Conservation (phyloP, 2,113 vertebrate species). For the Barnardius zonarius region DNA sequence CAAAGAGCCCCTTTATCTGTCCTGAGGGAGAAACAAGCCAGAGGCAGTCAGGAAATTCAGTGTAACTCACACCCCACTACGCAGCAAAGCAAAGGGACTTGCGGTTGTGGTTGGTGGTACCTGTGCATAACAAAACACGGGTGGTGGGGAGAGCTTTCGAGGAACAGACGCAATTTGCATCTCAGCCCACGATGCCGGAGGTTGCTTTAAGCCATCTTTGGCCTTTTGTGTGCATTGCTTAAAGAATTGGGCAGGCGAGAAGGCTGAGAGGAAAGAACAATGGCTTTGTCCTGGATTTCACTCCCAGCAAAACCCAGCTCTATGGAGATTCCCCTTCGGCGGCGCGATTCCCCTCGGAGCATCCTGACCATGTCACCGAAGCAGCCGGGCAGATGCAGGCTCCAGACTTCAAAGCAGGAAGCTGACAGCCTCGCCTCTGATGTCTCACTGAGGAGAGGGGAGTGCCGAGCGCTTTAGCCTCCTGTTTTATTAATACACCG, state of each 20-base stretch:
- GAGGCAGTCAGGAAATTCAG: not conserved
- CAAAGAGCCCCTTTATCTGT: not conserved
- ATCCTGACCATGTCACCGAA: not conserved
- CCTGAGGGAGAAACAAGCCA: not conserved
- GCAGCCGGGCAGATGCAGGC: not conserved
- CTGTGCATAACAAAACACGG: not conserved
- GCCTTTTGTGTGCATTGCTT: rapidly evolving
- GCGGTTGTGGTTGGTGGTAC: not conserved
- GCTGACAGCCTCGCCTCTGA: conserved; percentile 22
- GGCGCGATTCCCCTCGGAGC: not conserved
- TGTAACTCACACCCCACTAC: rapidly evolving
- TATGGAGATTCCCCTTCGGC: not conserved
- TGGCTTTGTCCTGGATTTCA: not conserved
- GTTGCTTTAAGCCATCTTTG: not conserved
- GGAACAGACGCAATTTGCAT: not conserved
- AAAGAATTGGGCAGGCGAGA: not conserved
- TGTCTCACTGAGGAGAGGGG: conserved; percentile 19
- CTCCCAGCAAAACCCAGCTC: not conserved
- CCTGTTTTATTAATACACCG: conserved; percentile 77
- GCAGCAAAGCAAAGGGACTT: not conserved
- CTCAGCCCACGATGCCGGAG: not conserved
- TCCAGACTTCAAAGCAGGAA: conserved; percentile 13
- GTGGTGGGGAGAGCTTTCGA: not conserved
- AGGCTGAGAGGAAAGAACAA: not conserved
- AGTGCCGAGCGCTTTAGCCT: conserved; percentile 60